Evolutionary conservation across 1,140 invertebrate species (phyloP), one percentile per base, ranked within the genome.

Genomic region (Amphibalanus amphitrite): DNA sequence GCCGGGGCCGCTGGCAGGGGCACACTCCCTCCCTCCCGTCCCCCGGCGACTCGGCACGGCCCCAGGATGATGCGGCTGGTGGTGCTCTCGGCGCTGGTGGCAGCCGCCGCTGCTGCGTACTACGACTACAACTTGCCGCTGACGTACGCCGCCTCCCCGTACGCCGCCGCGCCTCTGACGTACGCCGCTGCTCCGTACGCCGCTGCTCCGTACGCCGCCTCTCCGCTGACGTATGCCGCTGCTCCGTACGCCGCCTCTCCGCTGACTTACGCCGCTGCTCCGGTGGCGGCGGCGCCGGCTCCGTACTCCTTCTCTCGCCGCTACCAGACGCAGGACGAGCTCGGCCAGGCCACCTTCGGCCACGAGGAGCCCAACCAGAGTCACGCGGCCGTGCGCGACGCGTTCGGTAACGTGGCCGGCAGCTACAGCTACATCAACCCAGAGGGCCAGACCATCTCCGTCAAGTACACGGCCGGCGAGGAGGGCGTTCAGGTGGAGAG

Each of bases 291-390:
- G 3, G 69, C 69, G 20, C 38, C 59, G 8, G 38, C 59, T 30
- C 38, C 69, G 17, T 59, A 59, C 47, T 65, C 47, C 13, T 73
- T 70, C 72, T 67, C 69, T 30, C 77, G 78, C 38, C 81, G 84
- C 70, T 81, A 81, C 74, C 83, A 87, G 76, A 82, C 84, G 47
- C 86, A 88, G 78, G 85, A 88, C 76, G 84, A 76, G 33, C 29
- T 74, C 13, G 76, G 76, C 29, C 76, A 76, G 68, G 47, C 47
- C 47, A 28, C 73, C 28, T 77, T 71, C 70, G 76, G 76, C 30
- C 72, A 77, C 71, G 38, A 71, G 38, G 71, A 73, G 69, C 29
- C 33, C 20, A 73, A 70, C 38, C 70, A 69, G 40, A 74, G 30
- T 6, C 72, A 73, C 20, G 67, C 29, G n/a, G 75, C 75, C 30